A percentile compares a stretch with the other conserved stretches of the same genome.
Conservation (phyloP, 2,113 vertebrate genomes). For the Campylomormyrus tamandua region DNA sequence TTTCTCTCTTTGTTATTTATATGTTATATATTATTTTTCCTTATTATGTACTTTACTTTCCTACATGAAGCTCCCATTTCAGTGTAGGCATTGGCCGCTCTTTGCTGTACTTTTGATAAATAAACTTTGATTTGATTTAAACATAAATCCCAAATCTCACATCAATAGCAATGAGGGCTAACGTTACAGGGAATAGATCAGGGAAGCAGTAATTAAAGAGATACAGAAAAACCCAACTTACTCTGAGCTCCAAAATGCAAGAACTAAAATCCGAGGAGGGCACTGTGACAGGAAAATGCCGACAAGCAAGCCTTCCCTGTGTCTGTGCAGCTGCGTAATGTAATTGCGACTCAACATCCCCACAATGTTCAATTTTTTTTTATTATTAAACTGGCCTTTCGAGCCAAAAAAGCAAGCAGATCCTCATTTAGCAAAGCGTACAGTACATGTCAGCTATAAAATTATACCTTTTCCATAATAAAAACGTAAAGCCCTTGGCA, state of each 20-base stretch:
- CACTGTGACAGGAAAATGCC: background rate
- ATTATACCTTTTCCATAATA: constrained; percentile 28
- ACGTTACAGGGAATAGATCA: too few species aligned
- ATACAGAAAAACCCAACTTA: background rate
- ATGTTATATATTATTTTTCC: too few species aligned
- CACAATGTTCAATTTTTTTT: constrained; percentile 19
- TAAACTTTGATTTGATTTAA: background rate
- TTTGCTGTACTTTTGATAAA: background rate
- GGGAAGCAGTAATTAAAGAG: background rate
- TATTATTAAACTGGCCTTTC: constrained; percentile 43
- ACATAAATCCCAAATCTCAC: background rate
- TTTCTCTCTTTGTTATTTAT: background rate
- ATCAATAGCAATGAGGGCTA: background rate
- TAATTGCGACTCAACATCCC: background rate
- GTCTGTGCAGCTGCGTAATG: background rate
- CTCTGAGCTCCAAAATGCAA: background rate
- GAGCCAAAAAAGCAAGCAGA: constrained; percentile 29
- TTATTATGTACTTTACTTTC: too few species aligned
- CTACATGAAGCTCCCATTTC: background rate
- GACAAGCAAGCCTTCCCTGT: background rate
- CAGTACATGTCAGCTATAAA: constrained; percentile 32
- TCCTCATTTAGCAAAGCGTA: constrained; percentile 19
- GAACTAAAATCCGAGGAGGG: background rate
- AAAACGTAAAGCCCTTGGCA: constrained; percentile 37
- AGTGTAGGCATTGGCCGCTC: background rate